phyloP scores from a whole-genome alignment of 2,113 vertebrate species.

The Corythaixoides concolor region DNA sequence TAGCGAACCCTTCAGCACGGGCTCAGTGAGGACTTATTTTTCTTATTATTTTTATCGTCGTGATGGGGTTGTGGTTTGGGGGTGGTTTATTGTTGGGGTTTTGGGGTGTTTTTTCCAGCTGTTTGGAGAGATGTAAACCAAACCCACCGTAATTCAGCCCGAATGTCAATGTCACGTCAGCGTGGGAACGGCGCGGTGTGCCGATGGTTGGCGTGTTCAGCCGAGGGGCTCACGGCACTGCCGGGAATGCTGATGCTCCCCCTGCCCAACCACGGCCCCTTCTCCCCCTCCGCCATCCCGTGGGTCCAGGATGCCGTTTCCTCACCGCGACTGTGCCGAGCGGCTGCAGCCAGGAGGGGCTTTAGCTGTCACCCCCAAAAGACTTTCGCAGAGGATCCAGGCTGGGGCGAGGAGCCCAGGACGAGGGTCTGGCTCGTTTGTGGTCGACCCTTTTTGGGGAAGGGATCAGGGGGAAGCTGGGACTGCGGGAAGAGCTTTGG shows the following conservation, averaged over 20 bases:
- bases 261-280: rapidly evolving
- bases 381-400: background rate
- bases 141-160: background rate
- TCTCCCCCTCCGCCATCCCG: background rate
- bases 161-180: background rate
- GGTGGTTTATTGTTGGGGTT: too few species aligned
- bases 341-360: background rate
- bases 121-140: background rate
- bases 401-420: background rate
- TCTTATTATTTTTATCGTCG: background rate
- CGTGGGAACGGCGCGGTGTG: background rate
- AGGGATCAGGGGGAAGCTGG: background rate
- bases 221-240: rapidly evolving
- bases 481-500: background rate
- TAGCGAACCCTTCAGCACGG: background rate
- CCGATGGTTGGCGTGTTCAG: background rate
- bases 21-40: background rate
- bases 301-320: rapidly evolving
- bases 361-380: background rate
- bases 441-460: too few species aligned
- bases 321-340: rapidly evolving
- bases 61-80: background rate
- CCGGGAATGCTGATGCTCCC: background rate
- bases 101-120: background rate
- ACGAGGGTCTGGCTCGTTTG: background rate